Evolutionary conservation across 2,797 vertebrate genomes (phyloP).

Genomic region (Coranthus polyacanthus): DNA sequence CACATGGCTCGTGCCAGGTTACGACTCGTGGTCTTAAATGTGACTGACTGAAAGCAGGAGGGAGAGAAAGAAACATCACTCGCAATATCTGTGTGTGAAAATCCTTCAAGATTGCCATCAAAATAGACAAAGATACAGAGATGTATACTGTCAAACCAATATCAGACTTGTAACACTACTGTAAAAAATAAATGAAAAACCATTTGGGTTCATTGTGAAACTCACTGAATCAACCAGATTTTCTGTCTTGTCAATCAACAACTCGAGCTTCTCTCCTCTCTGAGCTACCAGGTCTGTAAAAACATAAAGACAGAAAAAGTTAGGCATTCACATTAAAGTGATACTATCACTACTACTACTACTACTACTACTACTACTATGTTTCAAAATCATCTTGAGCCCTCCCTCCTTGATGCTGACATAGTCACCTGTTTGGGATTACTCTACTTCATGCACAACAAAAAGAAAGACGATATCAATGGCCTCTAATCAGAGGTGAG

Average conservation of each 20-base stretch:
- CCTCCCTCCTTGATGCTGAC: too few species aligned
- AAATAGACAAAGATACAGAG: not conserved
- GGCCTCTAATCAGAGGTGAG: too few species aligned
- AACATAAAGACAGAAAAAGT: constrained; percentile 13
- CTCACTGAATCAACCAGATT: constrained; percentile 98
- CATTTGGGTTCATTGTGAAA: constrained; percentile 32
- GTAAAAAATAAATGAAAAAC: not conserved
- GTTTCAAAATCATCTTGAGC: too few species aligned
- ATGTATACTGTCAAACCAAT: not conserved
- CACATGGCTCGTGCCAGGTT: constrained; percentile 98
- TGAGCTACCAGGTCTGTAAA: constrained; percentile 95
- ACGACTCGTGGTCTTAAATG: constrained; percentile 98
- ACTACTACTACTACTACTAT: too few species aligned
- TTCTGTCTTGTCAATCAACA: constrained; percentile 98
- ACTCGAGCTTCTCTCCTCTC: constrained; percentile 96
- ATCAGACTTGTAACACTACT: not conserved
- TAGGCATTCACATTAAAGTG: not conserved
- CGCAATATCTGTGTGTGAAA: not conserved
- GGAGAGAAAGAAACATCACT: constrained; percentile 17
- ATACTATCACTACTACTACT: too few species aligned
- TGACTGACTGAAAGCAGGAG: constrained; percentile 89
- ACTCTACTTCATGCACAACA: too few species aligned
- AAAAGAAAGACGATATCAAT: too few species aligned
- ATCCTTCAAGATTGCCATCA: not conserved
- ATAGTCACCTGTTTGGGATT: too few species aligned